Evolutionary conservation across 2,797 vertebrate species (phyloP), one percentile per base, ranked within the genome.

Genomic region (Clarias platycephalus): DNA sequence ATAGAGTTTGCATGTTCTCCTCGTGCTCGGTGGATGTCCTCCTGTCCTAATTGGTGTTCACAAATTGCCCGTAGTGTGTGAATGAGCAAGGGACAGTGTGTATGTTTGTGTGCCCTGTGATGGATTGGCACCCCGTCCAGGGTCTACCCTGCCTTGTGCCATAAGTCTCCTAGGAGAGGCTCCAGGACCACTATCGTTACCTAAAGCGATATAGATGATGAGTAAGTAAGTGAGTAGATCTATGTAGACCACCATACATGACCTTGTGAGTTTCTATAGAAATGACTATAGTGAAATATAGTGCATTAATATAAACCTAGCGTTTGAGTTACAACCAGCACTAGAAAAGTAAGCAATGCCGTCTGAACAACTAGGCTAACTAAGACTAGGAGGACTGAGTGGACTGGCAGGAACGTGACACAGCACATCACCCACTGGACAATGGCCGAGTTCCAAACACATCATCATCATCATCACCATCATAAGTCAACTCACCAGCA

Each of bases 401-500:
- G 58, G 37, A 63, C 58, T 79, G 57, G 22, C 34, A 83, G 77
- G 77, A 60, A 5, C 4, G 37, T 63, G 88, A 66, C 63, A 34
- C 58, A 53, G 81, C 68, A 75, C 90, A 88, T 87, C 89, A 90
- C 31, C 72, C 84, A 90, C 10, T 88, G 72, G 60, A 62, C 57
- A 84, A 87, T 86, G 57, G 70, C 86, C 1, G 57, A 82, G 68
- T 89, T 88, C 12, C 93, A 92, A 88, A 71, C 71, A 74, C 90
- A 90, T 64, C 86, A 90, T 77, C 86, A 90, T 77, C 86, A 31
- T 57, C 83, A 80, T 62, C 90, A 86, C 26, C 88, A 85, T 55
- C 90, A 91, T 77, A 34, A 88, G 78, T 90, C 90, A 63, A 89
- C 87, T 28, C 72, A 82, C n/a, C 79, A 84, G 8, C 84, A 88